Percentiles rank a stretch among this genome's conserved stretches.
phyloP scores from a whole-genome alignment of 2,888 invertebrate genomes.

The Helicoverpa assulta region DNA sequence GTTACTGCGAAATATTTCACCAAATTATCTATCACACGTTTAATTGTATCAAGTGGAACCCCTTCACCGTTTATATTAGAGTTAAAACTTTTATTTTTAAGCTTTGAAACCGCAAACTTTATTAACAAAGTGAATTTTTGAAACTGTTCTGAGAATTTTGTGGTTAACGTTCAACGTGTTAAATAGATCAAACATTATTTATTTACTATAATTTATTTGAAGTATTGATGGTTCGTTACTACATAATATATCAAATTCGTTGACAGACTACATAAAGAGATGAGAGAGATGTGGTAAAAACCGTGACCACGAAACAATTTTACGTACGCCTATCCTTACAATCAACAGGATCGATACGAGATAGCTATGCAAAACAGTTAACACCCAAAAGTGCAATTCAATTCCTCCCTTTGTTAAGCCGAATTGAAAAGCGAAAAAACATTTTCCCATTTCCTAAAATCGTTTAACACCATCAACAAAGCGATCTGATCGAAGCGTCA shows the following conservation, averaged over 20 bases:
- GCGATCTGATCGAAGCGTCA: conserved; percentile 23
- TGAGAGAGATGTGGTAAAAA: not conserved
- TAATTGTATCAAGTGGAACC: conserved; percentile 24
- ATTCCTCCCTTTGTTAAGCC: not conserved
- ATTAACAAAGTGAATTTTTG: conserved; percentile 9
- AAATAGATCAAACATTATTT: conserved; percentile 6
- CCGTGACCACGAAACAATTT: not conserved
- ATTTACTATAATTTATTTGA: not conserved
- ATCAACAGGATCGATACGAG: too few relatives aligned
- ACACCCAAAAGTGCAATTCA: not conserved
- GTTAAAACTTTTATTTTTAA: conserved; percentile 26
- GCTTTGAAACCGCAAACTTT: conserved; percentile 11
- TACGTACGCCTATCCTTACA: not conserved
- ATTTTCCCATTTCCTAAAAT: conserved; percentile 9
- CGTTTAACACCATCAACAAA: conserved; percentile 31
- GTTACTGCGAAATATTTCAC: conserved; percentile 8
- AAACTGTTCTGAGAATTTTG: conserved; percentile 20
- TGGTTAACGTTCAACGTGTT: not conserved
- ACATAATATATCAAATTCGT: too few relatives aligned
- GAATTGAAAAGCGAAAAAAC: not conserved
- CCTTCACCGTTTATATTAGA: conserved; percentile 25
- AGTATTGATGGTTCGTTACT: not conserved
- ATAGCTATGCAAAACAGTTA: not conserved
- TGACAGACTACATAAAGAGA: too few relatives aligned
- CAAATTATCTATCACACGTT: conserved; percentile 26